Base-by-base conservation (phyloP, 1,140 invertebrate species). In the Bradynema listronoti region DNA sequence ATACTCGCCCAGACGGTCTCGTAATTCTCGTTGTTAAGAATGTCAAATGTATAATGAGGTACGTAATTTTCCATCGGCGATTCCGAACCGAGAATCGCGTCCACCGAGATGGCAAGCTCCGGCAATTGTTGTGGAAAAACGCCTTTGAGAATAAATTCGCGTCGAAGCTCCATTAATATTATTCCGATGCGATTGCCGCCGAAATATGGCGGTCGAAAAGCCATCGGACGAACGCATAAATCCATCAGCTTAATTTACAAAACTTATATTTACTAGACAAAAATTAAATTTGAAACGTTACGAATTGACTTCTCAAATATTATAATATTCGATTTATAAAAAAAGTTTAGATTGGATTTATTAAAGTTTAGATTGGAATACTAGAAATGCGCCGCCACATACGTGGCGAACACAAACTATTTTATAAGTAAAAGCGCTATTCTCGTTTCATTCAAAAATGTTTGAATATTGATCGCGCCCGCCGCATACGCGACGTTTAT, bases 141-240 rank as follows among this genome's bases (percentile, higher is more conserved):
- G 24, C 75, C 74, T 25, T 57, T 52, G 6, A 77, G 63, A n/a
- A 75, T 68, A 43, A 77, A 78, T 52, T 77, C 76, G 49, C 76
- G 9, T 24, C 74, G 53, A 14, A 77, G 55, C 42, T 78, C 74
- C 74, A 77, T 77, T 1, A 77, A 50, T 54, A 77, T 67, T 25
- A 78, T 47, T 14, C 74, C 74, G 1, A 77, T 45, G 0, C 74
- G 64, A 57, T 77, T 77, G 0, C 76, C 74, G 24, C 74, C 74
- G n/a, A 77, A 29, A 43, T 67, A 77, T 19, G 74, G 66, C 14
- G 74, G 74, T 32, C 74, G 61, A 55, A 69, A 75, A 4, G 76
- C 65, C 65, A 78, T 52, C 11, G 74, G 73, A 14, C 61, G 60
- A 36, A 58, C 41, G 36, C 60, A 77, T 14, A 77, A 24, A 2